Base-by-base conservation (phyloP, 2,888 invertebrate genomes). In the Dasypogon diadema region DNA sequence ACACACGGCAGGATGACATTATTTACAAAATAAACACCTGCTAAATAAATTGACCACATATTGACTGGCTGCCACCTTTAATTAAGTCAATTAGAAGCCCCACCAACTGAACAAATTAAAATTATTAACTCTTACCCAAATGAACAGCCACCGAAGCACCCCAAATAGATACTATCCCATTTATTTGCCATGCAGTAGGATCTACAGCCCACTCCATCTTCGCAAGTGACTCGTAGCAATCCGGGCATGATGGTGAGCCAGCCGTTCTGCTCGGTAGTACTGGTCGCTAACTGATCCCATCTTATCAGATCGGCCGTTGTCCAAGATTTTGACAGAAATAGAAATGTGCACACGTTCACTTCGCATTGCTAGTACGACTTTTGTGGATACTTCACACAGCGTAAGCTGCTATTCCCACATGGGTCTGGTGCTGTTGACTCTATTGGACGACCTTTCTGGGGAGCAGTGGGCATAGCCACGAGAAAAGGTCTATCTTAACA, bases 291-390 rank as follows among this genome's bases (percentile, higher is more conserved):
- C 82, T 82, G 84, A 85, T 85, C 84, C 82, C 81, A 82, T 83
- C 84, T 85, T 84, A 85, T 85, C 85, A 81, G 85, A 85, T 85
- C 82, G 85, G 85, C 81, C 83, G 81, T 79, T 83, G 84, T 83
- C 85, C 85, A 85, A 83, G 77, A 77, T 76, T 78, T 84, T 83
- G 82, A 83, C 81, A 81, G 81, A 83, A 82, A 81, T 80, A 80
- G 79, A 79, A 81, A 82, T 81, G 82, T 83, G 82, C 51, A 22
- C 30, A 60, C 58, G 58, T 60, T 16, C 30, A 60, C 60, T 4
- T 60, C 14, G 26, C 65, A 22, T 26, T 65, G 46, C 46, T 18
- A 22, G 24, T 65, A 46, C 65, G n/a, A 16, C 46, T 16, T 34
- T 12, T 12, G 12, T 12, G n/a, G 8, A 42, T 42, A 12, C n/a